Conservation (phyloP, 2,888 invertebrate species). For the Synanthedon formicaeformis region DNA sequence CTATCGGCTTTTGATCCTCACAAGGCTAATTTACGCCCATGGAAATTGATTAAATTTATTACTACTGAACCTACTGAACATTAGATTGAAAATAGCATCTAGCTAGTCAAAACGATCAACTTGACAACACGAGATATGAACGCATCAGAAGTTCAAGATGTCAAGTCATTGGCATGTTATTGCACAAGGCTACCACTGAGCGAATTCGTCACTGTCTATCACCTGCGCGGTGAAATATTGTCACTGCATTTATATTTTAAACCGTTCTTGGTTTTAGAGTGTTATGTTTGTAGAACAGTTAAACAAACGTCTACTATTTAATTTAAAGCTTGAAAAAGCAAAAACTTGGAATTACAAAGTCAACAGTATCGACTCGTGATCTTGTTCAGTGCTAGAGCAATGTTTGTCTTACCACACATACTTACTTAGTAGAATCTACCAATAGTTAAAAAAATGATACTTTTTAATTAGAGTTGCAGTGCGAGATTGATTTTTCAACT, state of each 20-base stretch:
- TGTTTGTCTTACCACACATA: not conserved
- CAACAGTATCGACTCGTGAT: slow-evolving; percentile 22
- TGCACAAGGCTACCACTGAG: slow-evolving; percentile 16
- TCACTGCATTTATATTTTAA: slow-evolving; percentile 46
- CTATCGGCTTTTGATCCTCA: no score
- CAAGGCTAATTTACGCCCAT: no score
- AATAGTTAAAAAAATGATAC: no score
- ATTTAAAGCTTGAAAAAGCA: slow-evolving; percentile 17
- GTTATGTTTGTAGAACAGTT: slow-evolving; percentile 43
- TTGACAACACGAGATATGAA: slow-evolving; percentile 3
- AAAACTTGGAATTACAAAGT: slow-evolving; percentile 37
- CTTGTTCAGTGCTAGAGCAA: slow-evolving; percentile 8
- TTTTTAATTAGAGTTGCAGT: no score
- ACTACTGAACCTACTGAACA: no score
- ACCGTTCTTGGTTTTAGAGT: slow-evolving; percentile 44
- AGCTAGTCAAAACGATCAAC: not conserved
- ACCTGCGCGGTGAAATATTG: slow-evolving; percentile 27
- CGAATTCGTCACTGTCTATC: slow-evolving; percentile 39
- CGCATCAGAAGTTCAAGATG: not conserved
- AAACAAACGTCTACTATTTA: slow-evolving; percentile 36
- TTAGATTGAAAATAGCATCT: no score
- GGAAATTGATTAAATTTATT: no score
- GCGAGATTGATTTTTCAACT: no score
- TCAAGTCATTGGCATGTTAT: no score
- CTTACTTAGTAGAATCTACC: not conserved